Percentiles rank a stretch among this genome's conserved stretches.
Conservation (phyloP, 2,797 vertebrate species). For the Pagetopsis macropterus region DNA sequence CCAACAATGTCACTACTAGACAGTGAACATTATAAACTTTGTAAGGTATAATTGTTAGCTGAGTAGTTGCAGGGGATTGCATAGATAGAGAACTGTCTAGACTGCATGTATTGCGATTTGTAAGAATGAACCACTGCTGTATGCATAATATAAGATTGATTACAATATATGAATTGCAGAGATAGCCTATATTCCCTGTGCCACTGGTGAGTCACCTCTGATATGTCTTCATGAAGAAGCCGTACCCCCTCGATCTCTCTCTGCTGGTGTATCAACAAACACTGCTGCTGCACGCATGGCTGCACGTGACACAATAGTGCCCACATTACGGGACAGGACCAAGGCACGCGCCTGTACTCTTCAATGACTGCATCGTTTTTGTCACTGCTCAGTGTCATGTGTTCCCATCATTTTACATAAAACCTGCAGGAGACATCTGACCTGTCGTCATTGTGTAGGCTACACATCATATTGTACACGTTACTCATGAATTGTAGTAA, state of each 20-base stretch:
- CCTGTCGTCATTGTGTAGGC: neutral
- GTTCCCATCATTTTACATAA: constrained; percentile 43
- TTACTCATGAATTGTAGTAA: neutral
- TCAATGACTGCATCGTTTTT: neutral
- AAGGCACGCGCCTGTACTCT: constrained; percentile 39
- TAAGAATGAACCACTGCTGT: neutral
- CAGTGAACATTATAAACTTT: too few relatives aligned
- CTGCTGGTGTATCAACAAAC: constrained; percentile 25
- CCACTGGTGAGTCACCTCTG: neutral
- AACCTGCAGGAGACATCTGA: constrained; percentile 6
- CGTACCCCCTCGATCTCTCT: neutral
- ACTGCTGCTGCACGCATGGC: constrained; percentile 34
- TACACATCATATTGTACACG: neutral
- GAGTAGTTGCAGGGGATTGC: too few relatives aligned
- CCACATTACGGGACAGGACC: constrained; percentile 22
- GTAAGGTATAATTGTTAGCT: too few relatives aligned
- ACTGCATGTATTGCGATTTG: neutral
- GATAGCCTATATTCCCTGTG: neutral
- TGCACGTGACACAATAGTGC: constrained; percentile 54
- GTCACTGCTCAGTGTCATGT: constrained; percentile 4
- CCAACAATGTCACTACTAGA: too few relatives aligned
- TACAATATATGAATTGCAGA: neutral
- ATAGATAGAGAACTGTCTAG: too few relatives aligned
- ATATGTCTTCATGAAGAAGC: neutral
- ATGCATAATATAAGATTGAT: neutral